Evolutionary conservation across 1,140 invertebrate species (phyloP).

Genomic region (Acromyrmex heyeri): DNA sequence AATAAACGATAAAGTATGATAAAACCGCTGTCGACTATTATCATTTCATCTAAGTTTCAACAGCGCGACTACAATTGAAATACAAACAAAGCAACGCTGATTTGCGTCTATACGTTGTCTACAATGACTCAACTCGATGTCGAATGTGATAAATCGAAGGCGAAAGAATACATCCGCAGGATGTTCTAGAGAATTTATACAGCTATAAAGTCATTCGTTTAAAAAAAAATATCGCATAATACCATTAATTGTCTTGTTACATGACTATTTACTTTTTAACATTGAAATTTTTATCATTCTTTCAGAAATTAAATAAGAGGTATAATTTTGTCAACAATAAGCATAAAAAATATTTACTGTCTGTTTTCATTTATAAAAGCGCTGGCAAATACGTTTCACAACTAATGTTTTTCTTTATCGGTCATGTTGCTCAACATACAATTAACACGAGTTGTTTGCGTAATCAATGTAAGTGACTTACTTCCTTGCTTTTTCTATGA

Average conservation of each 20-base stretch:
- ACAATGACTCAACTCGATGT: not conserved
- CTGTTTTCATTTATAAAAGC: not conserved
- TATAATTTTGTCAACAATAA: not conserved
- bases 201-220: not conserved
- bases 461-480: conserved; percentile 77
- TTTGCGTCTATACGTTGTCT: not conserved
- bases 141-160: not conserved
- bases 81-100: not conserved
- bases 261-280: not conserved
- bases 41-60: conserved; percentile 6
- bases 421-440: not conserved
- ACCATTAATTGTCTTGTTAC: not conserved
- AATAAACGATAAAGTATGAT: not conserved
- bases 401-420: not conserved
- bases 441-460: conserved; percentile 75
- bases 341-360: not conserved
- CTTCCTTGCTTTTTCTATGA: conserved; percentile 88
- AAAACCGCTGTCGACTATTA: conserved; percentile 11
- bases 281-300: not conserved
- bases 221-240: not conserved
- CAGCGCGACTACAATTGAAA: not conserved
- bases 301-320: not conserved
- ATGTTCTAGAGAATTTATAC: not conserved
- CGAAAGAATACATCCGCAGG: not conserved
- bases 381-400: not conserved